A percentile compares a stretch with the other conserved stretches of the same genome.
Evolutionary conservation across 2,888 invertebrate genomes (phyloP).

Genomic region (Siphlonurus alternatus): DNA sequence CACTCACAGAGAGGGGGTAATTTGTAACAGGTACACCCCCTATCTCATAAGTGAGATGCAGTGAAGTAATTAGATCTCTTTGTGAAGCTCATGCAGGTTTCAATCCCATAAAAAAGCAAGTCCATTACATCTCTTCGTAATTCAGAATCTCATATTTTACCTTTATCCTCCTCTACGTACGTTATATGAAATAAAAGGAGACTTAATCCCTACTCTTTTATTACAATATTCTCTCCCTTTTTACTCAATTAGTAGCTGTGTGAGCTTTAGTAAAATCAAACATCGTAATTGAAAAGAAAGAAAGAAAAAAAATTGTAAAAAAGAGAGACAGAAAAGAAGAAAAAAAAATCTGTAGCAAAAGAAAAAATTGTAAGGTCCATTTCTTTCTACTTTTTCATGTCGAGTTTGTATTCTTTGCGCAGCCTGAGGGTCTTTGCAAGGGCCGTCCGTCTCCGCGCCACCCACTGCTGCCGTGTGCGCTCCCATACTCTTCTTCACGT

Average conservation of each 20-base stretch:
- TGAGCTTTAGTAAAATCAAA: no score
- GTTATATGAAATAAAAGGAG: no score
- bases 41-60: not conserved
- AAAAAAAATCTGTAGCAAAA: not conserved
- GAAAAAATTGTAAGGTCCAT: not conserved
- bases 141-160: no score
- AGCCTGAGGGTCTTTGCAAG: not conserved
- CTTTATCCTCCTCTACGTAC: no score
- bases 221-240: no score
- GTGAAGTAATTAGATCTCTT: not conserved
- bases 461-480: not conserved
- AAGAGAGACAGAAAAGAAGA: not conserved
- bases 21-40: not conserved
- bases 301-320: not conserved
- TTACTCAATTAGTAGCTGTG: no score
- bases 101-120: no score
- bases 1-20: not conserved
- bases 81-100: no score
- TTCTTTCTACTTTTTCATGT: slow-evolving; percentile 2
- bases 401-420: not conserved
- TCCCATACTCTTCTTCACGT: not conserved
- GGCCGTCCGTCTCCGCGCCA: not conserved
- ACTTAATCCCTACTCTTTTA: no score
- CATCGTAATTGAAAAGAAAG: no score
- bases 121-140: no score